Base-by-base conservation (phyloP, 92 coral and sea anemone genomes). In the Zoanthus sansibaricus region DNA sequence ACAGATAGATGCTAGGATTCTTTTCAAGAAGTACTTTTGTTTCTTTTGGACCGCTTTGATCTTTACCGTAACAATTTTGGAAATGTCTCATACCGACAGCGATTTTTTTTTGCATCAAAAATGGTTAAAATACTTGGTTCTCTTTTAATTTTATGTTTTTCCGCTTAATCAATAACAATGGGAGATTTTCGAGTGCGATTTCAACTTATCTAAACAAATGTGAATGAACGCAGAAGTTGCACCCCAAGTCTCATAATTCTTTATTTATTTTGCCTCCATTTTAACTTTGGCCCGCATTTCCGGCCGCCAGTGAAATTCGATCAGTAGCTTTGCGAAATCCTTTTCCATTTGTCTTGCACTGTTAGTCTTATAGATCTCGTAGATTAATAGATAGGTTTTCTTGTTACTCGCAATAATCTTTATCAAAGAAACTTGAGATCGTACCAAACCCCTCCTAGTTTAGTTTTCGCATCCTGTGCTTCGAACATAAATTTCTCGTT, bases 201-300 rank as follows among this genome's bases (percentile, higher is more conserved):
- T 86, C 75, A 78, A 71, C 82, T 88, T 77, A 89, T 70, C 89
- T 73, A 89, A 89, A 89, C 92, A 89, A 89, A 75, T 47, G 89
- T 61, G 32, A 89, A 87, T 82, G 82, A 87, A 75, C 76, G 79
- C 64, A 46, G 86, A 49, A 61, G 67, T 32, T 82, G 83, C 77
- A 82, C 84, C 51, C 86, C 42, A 58, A 56, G 78, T 51, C 8
- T 76, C 70, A 83, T 86, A 82, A 86, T 87, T 80, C 88, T 49
- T 49, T 90, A 72, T 90, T 90, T 90, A 86, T 70, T 33, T 54
- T 78, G 79, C 74, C 84, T 79, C 88, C 21, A 17, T 82, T 64
- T 68, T 79, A 77, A 78, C 83, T 73, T 77, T 70, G 75, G 79
- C 67, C 77, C 58, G 48, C 62, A 76, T 68, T 77, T 87, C 86